Percentiles rank a stretch among this genome's conserved stretches.
These are phyloP conservation scores for Drosophila falleni DNA, from an alignment of 2,888 invertebrate species.

Conservation along the genomic window DNA sequence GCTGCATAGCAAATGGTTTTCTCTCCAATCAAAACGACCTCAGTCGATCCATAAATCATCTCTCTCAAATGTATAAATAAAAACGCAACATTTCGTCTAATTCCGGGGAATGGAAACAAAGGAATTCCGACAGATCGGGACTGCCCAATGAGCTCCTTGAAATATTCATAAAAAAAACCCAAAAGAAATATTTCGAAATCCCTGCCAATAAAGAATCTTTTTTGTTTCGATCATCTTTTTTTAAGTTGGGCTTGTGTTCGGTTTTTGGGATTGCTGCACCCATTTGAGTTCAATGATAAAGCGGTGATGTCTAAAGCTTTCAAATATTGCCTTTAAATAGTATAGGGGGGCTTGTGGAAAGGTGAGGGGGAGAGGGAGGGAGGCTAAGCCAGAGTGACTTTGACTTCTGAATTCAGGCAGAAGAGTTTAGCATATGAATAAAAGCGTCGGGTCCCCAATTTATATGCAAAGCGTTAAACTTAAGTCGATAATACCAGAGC, in stretches of 20 bases:
- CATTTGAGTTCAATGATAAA: slow-evolving; percentile 65
- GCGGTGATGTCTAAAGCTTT: slow-evolving; percentile 50
- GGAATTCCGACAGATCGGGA: slow-evolving; percentile 29
- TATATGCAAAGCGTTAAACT: slow-evolving; percentile 64
- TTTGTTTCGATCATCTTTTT: slow-evolving; percentile 22
- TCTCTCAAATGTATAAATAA: slow-evolving; percentile 53
- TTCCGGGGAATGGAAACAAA: slow-evolving; percentile 71
- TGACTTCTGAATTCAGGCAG: slow-evolving; percentile 67
- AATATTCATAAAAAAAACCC: slow-evolving; percentile 44
- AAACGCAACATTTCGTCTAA: slow-evolving; percentile 62
- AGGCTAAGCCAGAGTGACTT: slow-evolving; percentile 56
- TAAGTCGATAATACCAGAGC: slow-evolving; percentile 50
- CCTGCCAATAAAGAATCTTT: slow-evolving; percentile 62
- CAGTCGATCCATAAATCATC: slow-evolving; percentile 65
- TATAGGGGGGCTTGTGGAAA: slow-evolving; percentile 36
- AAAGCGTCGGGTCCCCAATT: slow-evolving; percentile 50
- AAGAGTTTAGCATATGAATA: slow-evolving; percentile 72
- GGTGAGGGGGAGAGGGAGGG: slow-evolving; percentile 18
- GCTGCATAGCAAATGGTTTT: slow-evolving; percentile 8
- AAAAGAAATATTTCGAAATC: slow-evolving; percentile 29
- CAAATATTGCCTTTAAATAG: slow-evolving; percentile 68
- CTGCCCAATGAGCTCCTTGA: slow-evolving; percentile 51
- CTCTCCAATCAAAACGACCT: slow-evolving; percentile 37
- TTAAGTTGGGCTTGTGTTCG: slow-evolving; percentile 35
- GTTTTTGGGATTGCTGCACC: slow-evolving; percentile 67